Evolutionary conservation across 1,140 invertebrate genomes (phyloP).

Genomic region (Gryllus bimaculatus): DNA sequence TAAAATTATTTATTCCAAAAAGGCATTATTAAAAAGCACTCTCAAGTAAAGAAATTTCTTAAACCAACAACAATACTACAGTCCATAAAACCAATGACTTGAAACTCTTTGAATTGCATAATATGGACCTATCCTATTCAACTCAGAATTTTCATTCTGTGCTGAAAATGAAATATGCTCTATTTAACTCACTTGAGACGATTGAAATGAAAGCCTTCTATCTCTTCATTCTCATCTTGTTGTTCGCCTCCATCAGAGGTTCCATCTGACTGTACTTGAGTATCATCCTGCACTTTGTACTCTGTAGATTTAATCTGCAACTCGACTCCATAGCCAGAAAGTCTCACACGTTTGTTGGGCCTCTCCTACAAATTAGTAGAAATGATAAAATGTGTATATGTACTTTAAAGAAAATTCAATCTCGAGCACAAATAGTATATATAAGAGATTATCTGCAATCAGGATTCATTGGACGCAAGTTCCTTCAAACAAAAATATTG

Average conservation of each 20-base stretch:
- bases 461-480: no score
- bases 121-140: no score
- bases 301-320: constrained; percentile 98
- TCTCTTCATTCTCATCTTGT: constrained; percentile 53
- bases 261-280: constrained; percentile 54
- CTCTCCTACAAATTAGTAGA: constrained; percentile 38
- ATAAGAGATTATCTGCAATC: neutral
- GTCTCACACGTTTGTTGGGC: constrained; percentile 49
- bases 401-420: neutral
- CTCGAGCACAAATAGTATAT: neutral
- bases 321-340: constrained; percentile 98
- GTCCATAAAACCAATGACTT: no score
- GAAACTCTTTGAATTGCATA: no score
- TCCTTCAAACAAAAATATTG: no score
- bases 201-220: constrained; percentile 86
- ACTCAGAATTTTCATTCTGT: neutral
- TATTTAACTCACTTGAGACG: constrained; percentile 52
- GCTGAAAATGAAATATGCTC: neutral
- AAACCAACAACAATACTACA: no score
- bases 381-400: no score
- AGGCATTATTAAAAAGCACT: no score
- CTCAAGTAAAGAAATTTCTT: no score
- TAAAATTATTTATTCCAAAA: no score
- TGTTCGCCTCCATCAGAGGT: constrained; percentile 43
- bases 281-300: constrained; percentile 98